Conservation (phyloP, 1,140 invertebrate genomes). For the Aphaenogaster rudis region DNA sequence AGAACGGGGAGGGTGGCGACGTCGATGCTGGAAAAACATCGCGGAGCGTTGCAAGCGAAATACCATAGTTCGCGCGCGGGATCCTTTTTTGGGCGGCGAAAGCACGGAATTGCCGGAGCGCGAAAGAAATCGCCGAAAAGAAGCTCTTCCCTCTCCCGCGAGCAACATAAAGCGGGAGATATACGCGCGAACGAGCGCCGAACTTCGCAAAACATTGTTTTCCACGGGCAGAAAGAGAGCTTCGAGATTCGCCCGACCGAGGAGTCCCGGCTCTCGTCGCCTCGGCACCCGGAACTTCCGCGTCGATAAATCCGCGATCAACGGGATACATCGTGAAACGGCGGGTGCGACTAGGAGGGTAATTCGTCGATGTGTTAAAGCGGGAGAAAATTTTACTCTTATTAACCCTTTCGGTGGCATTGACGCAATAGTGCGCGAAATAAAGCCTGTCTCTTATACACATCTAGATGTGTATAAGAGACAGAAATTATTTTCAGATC, state of each 20-base stretch:
- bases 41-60: slow-evolving; percentile 63
- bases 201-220: slow-evolving; percentile 64
- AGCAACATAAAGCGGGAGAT: slow-evolving; percentile 59
- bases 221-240: slow-evolving; percentile 22
- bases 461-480: too few species aligned
- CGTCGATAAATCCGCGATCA: slow-evolving; percentile 67
- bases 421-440: too few species aligned
- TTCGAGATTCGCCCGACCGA: slow-evolving; percentile 55
- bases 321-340: slow-evolving; percentile 55
- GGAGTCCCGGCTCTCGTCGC: slow-evolving; percentile 49
- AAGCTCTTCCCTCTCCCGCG: slow-evolving; percentile 54
- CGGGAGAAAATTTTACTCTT: background rate
- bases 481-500: too few species aligned
- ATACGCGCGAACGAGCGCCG: slow-evolving; percentile 37
- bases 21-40: slow-evolving; percentile 71
- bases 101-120: slow-evolving; percentile 69
- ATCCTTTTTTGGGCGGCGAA: slow-evolving; percentile 69
- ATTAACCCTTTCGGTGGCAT: too few species aligned
- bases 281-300: slow-evolving; percentile 66
- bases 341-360: slow-evolving; percentile 37
- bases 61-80: slow-evolving; percentile 51
- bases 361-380: slow-evolving; percentile 19
- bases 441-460: too few species aligned
- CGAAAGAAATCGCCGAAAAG: slow-evolving; percentile 71
- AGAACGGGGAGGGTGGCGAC: background rate